Percentiles rank a stretch among this genome's conserved stretches.
Conservation (phyloP, 2,888 invertebrate genomes). For the Imbricaverruca yamaguchii region DNA sequence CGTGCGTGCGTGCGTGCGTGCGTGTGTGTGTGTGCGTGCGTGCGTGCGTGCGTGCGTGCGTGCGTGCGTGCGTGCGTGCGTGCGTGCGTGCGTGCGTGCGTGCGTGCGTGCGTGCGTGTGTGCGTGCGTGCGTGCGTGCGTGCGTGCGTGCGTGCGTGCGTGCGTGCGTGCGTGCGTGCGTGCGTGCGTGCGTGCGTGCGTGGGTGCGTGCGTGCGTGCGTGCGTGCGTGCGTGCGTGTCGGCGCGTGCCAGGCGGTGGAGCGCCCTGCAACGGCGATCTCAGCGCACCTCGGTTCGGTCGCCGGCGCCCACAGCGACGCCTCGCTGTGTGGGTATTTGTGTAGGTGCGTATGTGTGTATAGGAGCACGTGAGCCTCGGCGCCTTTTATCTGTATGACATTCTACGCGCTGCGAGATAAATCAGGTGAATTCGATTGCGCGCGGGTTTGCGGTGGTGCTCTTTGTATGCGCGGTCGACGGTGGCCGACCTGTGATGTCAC, state of each 20-base stretch:
- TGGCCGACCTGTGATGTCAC: background rate
- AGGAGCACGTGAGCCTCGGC: no score
- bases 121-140: no score
- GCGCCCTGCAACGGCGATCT: background rate
- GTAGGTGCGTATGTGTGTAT: background rate
- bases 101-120: no score
- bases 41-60: no score
- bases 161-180: no score
- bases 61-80: no score
- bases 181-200: no score
- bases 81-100: no score
- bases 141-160: no score
- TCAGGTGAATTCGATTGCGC: constrained; percentile 10
- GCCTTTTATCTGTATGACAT: constrained; percentile 11
- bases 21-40: no score
- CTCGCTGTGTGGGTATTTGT: background rate
- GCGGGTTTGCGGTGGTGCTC: background rate
- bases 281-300: background rate
- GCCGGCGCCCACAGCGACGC: background rate
- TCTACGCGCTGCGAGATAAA: background rate
- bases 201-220: no score
- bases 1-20: no score
- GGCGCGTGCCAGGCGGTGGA: background rate
- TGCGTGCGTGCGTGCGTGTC: constrained; percentile 20
- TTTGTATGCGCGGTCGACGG: background rate